Percentiles rank a stretch among this genome's conserved stretches.
Evolutionary conservation across 2,888 invertebrate genomes (phyloP).

Genomic region (Muscina levida): DNA sequence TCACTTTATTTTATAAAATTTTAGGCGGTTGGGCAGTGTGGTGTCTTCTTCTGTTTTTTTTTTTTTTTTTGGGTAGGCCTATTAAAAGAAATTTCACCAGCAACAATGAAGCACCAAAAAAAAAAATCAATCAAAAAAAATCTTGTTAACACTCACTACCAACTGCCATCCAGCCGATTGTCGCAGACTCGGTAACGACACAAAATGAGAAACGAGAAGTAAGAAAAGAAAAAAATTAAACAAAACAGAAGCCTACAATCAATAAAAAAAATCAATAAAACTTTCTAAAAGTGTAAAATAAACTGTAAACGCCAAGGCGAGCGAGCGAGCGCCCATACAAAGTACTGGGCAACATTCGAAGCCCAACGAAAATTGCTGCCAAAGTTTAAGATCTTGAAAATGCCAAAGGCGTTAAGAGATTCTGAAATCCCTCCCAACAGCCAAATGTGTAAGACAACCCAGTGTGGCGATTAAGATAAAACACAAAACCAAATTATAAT

Average conservation of each 20-base stretch:
- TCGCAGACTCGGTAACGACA: not conserved
- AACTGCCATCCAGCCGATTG: slow-evolving; percentile 7
- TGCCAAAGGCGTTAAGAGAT: too few relatives aligned
- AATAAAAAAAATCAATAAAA: slow-evolving; percentile 61
- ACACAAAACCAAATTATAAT: too few relatives aligned
- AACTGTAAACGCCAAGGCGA: slow-evolving; percentile 47
- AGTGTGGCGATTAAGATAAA: too few relatives aligned
- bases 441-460: too few relatives aligned
- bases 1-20: slow-evolving; percentile 41
- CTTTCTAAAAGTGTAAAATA: slow-evolving; percentile 64
- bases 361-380: too few relatives aligned
- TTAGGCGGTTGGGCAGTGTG: too few relatives aligned
- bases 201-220: slow-evolving; percentile 40
- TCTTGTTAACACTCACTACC: slow-evolving; percentile 57
- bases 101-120: slow-evolving; percentile 38
- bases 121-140: slow-evolving; percentile 60
- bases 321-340: not conserved
- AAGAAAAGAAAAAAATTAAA: slow-evolving; percentile 19
- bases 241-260: slow-evolving; percentile 60
- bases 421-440: too few relatives aligned
- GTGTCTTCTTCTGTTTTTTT: too few relatives aligned
- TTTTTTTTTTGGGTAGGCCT: slow-evolving; percentile 43
- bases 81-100: slow-evolving; percentile 41
- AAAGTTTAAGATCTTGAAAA: too few relatives aligned
- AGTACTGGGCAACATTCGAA: slow-evolving; percentile 6